A percentile compares a stretch with the other conserved stretches of the same genome.
These are phyloP conservation scores for Cylindroiulus punctatus DNA, from an alignment of 2,888 invertebrate species.

Conservation along the genomic window DNA sequence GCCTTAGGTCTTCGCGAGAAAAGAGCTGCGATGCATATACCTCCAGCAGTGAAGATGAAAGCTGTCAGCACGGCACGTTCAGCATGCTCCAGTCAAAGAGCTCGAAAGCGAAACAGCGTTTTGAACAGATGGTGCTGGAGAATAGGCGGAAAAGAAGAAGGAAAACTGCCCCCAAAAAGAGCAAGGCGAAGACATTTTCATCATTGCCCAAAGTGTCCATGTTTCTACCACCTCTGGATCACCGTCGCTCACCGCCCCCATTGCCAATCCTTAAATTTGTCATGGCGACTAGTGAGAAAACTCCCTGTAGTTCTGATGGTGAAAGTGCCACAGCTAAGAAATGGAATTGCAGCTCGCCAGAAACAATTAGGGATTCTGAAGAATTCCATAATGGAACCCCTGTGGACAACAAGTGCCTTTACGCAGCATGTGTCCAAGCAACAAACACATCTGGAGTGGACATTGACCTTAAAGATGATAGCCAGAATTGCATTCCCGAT, in stretches of 20 bases:
- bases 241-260: neutral
- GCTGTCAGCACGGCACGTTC: neutral
- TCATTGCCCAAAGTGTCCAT: neutral
- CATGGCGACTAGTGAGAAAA: neutral
- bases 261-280: neutral
- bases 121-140: conserved; percentile 34
- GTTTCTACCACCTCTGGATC: neutral
- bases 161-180: conserved; percentile 36
- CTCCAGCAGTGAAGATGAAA: conserved; percentile 50
- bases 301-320: neutral
- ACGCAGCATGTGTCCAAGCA: neutral
- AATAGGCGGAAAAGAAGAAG: conserved; percentile 44
- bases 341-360: neutral
- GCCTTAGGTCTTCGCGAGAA: neutral
- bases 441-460: neutral
- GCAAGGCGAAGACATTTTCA: neutral
- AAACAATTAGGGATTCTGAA: neutral
- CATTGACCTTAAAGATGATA: neutral
- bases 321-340: neutral
- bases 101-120: neutral
- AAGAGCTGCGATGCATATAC: neutral
- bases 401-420: neutral
- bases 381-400: neutral
- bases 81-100: neutral
- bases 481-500: neutral